Conservation (phyloP, 2,113 vertebrate genomes). For the Rostratula benghalensis region DNA sequence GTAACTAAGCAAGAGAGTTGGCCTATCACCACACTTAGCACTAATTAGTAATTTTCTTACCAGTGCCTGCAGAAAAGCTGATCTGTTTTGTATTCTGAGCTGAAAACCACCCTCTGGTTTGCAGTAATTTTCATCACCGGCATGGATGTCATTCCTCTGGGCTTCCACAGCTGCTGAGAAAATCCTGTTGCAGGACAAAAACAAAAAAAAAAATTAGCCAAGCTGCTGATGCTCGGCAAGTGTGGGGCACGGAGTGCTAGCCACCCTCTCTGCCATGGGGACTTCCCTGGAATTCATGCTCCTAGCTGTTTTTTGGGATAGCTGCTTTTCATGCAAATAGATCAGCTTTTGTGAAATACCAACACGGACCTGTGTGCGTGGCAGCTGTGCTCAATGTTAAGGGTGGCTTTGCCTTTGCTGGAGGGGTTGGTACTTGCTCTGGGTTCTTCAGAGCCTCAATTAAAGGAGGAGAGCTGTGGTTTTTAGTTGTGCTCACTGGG, state of each 20-base stretch:
- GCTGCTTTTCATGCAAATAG: neutral
- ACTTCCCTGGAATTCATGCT: neutral
- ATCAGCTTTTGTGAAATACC: conserved; percentile 19
- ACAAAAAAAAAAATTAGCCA: neutral
- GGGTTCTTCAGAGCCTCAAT: conserved; percentile 25
- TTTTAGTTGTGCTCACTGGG: conserved; percentile 59
- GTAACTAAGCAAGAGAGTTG: conserved; percentile 13
- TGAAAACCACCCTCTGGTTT: neutral
- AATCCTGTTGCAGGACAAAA: neutral
- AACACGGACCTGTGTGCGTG: neutral
- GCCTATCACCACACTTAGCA: neutral
- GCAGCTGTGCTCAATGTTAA: neutral
- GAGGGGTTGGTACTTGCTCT: neutral
- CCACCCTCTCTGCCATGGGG: neutral
- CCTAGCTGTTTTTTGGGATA: neutral
- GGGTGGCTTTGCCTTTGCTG: conserved; percentile 31
- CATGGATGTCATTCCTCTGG: neutral
- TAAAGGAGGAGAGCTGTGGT: neutral
- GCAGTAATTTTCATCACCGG: neutral
- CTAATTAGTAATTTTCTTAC: conserved; percentile 51
- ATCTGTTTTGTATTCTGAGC: conserved; percentile 6
- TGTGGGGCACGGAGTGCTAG: rapidly evolving
- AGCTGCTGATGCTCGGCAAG: neutral
- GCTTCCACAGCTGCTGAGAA: neutral
- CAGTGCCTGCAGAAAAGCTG: neutral